Evolutionary conservation across 2,888 invertebrate genomes (phyloP).

Genomic region (Harmothoe impar): DNA sequence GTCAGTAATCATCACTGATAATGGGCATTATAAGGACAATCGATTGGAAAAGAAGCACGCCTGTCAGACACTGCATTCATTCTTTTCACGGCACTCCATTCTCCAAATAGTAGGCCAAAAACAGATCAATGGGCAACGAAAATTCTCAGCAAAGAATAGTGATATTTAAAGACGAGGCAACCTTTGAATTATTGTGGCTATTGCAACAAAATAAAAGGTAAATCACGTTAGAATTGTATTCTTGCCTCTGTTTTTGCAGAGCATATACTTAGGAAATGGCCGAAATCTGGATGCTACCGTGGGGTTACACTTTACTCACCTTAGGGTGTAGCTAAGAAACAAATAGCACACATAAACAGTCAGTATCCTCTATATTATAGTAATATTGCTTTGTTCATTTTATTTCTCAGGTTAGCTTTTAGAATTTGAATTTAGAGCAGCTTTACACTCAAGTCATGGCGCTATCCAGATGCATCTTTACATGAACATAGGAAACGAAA

Average conservation of each 20-base stretch:
- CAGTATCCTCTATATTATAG: not conserved
- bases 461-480: too few species aligned
- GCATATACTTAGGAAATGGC: not conserved
- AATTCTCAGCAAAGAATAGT: not conserved
- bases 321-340: conserved; percentile 53
- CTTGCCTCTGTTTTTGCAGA: not conserved
- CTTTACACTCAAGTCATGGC: too few species aligned
- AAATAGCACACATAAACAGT: conserved; percentile 29
- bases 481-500: too few species aligned
- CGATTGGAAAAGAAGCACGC: not conserved
- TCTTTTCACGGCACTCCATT: conserved; percentile 29
- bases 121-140: not conserved
- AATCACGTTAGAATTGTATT: not conserved
- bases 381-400: too few species aligned
- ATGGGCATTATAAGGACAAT: not conserved
- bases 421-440: too few species aligned
- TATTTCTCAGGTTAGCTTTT: too few species aligned
- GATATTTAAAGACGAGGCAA: not conserved
- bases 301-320: conserved; percentile 19
- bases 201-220: conserved; percentile 22
- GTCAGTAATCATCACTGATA: not conserved
- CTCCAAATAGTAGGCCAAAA: not conserved
- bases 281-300: not conserved
- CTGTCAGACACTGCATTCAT: not conserved
- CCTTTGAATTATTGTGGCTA: not conserved